Evolutionary conservation across 2,113 vertebrate species (phyloP), one percentile per base, ranked within the genome.

Genomic region (Aegypius monachus): DNA sequence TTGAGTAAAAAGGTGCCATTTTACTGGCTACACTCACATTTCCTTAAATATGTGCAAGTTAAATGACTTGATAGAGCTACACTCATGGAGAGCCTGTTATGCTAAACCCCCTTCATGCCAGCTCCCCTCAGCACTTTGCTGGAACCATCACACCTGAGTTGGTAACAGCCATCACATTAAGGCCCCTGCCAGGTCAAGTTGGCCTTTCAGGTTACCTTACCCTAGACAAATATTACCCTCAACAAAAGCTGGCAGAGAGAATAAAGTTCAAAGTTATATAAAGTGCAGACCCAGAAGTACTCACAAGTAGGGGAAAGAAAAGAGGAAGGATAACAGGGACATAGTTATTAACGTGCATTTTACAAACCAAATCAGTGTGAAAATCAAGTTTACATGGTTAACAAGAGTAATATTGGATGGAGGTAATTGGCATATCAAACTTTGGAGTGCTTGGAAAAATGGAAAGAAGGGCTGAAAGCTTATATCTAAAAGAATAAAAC

Each of bases 311-410:
- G 25, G 10, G n/a, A 66, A 40, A 47, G 7, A 43, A 71, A 74
- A 71, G 53, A 68, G 31, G 72, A 83, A 88, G 47, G 15, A 18
- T 26, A 83, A 53, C 23, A 58, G 43, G 23, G 55, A 66, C 25
- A n/a, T 16, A 29, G n/a, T 56, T 70, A 78, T n/a, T 95, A 84
- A 42, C 7, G 19, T 13, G 29, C 32, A 84, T 45, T 88, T 75
- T 55, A 78, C 26, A 78, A 93, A 93, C 12, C 31, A 67, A 89
- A 74, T 55, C 63, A 74, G 59, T 36, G 42, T 55, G 68, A 91
- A 96, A 95, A 95, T 89, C 83, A 70, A 88, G 83, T 89, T 93
- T 88, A 78, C 26, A 26, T 13, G 5, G 52, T 58, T 81, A 86
- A 38, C 36, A 71, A 59, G 31, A 80, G 32, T 21, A 77, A 73